phyloP scores from a whole-genome alignment of 1,140 invertebrate species.

The Leptopilina clavipes region DNA sequence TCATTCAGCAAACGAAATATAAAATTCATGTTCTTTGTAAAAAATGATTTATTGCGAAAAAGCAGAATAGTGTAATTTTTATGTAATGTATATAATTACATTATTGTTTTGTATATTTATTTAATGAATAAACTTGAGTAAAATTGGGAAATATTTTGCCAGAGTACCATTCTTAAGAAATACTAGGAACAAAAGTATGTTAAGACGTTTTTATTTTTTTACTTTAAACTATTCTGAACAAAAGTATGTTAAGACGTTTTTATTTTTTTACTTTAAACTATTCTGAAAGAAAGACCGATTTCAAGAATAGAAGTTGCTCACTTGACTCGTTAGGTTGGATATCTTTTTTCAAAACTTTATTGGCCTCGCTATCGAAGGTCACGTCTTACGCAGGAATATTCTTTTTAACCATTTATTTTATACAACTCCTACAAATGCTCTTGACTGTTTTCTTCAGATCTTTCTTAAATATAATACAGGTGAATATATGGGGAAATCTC shows the following conservation, averaged over 20 bases:
- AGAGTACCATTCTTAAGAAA: no score
- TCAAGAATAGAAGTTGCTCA: constrained; percentile 15
- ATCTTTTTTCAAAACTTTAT: constrained; percentile 20
- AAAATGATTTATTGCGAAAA: background rate
- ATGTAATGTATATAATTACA: no score
- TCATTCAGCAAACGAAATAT: background rate
- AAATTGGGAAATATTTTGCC: no score
- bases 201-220: no score
- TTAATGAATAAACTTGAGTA: no score
- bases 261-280: background rate
- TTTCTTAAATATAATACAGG: no score
- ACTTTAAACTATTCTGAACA: background rate
- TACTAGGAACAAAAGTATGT: no score
- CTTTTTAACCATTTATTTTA: background rate
- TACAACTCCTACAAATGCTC: background rate
- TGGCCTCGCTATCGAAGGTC: constrained; percentile 16
- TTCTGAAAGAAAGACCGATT: constrained; percentile 3
- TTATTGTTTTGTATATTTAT: no score
- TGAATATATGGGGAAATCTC: no score
- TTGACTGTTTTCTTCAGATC: background rate
- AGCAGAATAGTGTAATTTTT: no score
- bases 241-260: no score
- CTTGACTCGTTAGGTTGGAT: constrained; percentile 18
- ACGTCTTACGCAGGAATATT: constrained; percentile 5
- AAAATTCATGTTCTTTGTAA: background rate